Evolutionary conservation across 2,888 invertebrate species (phyloP), one percentile per base, ranked within the genome.

Genomic region (Timema podura): DNA sequence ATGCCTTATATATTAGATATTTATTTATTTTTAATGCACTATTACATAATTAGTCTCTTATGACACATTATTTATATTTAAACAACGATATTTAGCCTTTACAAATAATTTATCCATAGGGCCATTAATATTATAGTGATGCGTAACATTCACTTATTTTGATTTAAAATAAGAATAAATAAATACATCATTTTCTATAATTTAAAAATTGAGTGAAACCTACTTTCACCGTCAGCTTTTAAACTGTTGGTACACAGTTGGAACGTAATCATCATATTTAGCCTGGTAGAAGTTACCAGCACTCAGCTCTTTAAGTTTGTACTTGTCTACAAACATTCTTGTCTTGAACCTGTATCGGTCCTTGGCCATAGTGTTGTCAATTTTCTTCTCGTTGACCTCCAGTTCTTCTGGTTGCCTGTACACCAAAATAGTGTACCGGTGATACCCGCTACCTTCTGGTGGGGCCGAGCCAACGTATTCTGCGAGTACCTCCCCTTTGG

Each of bases 391-490:
- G 9, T 61, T 61, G 9, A 45, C 1, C 16, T 61, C 61, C 9
- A 30, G 30, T 30, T 30, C 9, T 10, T 13, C 61, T 13, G 6
- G 11, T 61, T 61, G 61, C 61, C 30, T 30, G 61, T 61, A 61
- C 5, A 82, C 77, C 64, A 84, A 74, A 74, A 79, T 82, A 30
- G 84, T 80, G 76, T 84, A 84, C 15, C 84, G 81, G 75, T 85
- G 83, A 16, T 83, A 78, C 45, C 82, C 83, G 64, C 83, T 81
- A 46, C 78, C 81, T 74, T 81, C 77, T 44, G 84, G 84, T 11
- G 85, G 84, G 65, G 84, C 84, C 48, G 83, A 77, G 48, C 85
- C 84, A 69, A 75, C 69, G 76, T 85, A 86, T 70, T 81, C 81
- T 11, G 81, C 57, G 15, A 83, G 75, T 6, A 76, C 77, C 77